These are phyloP conservation scores for Aphaenogaster ashmeadi DNA, from an alignment of 1,140 invertebrate species.

Conservation along the genomic window DNA sequence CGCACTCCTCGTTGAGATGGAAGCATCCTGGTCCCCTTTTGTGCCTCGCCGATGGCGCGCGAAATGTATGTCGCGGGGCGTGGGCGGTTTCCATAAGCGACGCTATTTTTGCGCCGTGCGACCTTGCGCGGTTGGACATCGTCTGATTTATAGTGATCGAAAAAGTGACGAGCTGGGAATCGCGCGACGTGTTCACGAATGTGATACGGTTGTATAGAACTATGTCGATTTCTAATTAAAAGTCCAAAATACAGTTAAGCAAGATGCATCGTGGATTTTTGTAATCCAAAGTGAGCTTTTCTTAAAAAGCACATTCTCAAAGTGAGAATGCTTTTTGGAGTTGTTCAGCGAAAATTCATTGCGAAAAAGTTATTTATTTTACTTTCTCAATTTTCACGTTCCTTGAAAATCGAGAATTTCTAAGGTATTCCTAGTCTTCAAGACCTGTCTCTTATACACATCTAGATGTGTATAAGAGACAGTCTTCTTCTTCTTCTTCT, in stretches of 20 bases:
- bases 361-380: not conserved
- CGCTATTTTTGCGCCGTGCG: slow-evolving; percentile 50
- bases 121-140: slow-evolving; percentile 39
- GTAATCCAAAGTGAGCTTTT: not conserved
- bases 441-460: too few species aligned
- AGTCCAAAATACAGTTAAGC: not conserved
- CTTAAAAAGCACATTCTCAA: not conserved
- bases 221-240: not conserved
- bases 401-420: not conserved
- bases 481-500: too few species aligned
- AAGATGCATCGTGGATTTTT: not conserved
- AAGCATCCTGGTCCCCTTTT: slow-evolving; percentile 49
- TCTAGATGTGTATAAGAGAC: too few species aligned
- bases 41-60: slow-evolving; percentile 53
- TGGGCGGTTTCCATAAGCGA: slow-evolving; percentile 58
- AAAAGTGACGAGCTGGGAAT: slow-evolving; percentile 46
- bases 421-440: not conserved
- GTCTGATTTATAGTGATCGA: slow-evolving; percentile 59
- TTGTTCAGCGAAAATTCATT: not conserved
- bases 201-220: not conserved
- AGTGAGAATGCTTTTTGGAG: not conserved
- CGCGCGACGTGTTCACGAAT: not conserved
- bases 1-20: slow-evolving; percentile 58
- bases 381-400: not conserved
- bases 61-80: slow-evolving; percentile 54